These are phyloP conservation scores for Crepidodera aurea DNA, from an alignment of 2,888 invertebrate genomes.

Conservation along the genomic window DNA sequence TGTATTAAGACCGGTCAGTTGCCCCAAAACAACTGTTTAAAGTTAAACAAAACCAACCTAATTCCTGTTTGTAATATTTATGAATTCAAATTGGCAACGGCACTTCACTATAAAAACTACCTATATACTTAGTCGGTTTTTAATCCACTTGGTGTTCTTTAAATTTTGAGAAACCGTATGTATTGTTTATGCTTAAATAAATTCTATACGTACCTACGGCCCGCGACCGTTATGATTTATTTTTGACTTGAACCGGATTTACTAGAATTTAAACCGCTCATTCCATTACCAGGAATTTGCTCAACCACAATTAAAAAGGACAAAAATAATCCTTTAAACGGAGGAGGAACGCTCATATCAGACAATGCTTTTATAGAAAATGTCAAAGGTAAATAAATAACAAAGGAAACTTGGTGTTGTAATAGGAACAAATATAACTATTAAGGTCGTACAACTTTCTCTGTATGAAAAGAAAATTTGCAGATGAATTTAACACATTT, in stretches of 20 bases:
- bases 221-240: slow-evolving; percentile 27
- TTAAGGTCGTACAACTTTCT: slow-evolving; percentile 13
- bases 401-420: not conserved
- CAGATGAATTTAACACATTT: not conserved
- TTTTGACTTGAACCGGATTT: slow-evolving; percentile 27
- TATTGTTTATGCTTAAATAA: slow-evolving; percentile 9
- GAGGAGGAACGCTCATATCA: not conserved
- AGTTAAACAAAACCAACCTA: too few species aligned
- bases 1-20: too few species aligned
- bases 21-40: too few species aligned
- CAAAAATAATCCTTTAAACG: slow-evolving; percentile 20
- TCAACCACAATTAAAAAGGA: slow-evolving; percentile 24
- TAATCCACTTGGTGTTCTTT: too few species aligned
- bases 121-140: too few species aligned
- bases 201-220: not conserved
- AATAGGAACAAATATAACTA: not conserved
- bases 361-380: not conserved
- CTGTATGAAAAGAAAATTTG: not conserved
- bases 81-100: too few species aligned
- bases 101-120: too few species aligned
- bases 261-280: slow-evolving; percentile 13
- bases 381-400: not conserved
- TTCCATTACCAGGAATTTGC: slow-evolving; percentile 2
- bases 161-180: not conserved
- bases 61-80: too few species aligned